Evolutionary conservation across 2,797 vertebrate genomes (phyloP), one percentile per base, ranked within the genome.

Genomic region (Sebastes diploproa): DNA sequence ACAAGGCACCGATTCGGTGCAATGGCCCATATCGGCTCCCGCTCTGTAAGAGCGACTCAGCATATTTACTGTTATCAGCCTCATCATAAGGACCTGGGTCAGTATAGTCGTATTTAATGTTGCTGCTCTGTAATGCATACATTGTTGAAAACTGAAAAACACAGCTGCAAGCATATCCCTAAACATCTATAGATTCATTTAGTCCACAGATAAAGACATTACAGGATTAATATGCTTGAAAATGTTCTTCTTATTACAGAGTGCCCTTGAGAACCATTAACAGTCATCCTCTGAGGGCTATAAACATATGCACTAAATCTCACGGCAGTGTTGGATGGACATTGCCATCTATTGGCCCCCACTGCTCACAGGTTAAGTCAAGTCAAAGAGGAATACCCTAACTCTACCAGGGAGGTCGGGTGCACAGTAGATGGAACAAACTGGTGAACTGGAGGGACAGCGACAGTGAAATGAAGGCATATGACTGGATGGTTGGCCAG

Each of bases 261-360:
- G 14, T 20, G 46, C 46, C 46, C 46, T 50, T 50, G 46, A 50
- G 46, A 54, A 54, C 0, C 50, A 54, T 54, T n/a, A 54, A 11
- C 50, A 54, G 20, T 22, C 50, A n/a, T 54, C 50, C 20, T 54
- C 50, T 54, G 50, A 54, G 46, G 46, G 46, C 46, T 50, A 50
- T 50, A 50, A 20, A 50, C 46, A 50, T 50, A 50, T 18, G 46
- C 46, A 50, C 46, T 50, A 50, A 50, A 50, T 18, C 18, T 50
- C 46, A 50, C 7, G 18, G 7, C 46, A 50, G 50, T 22, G 4
- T n/a, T 54, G 20, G 50, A 54, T 54, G 9, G 50, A 20, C 82
- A 88, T 81, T 85, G 82, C 88, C 89, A 88, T 83, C 83, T 88
- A 86, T 86, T 86, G 83, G 86, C 54, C 62, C 9, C 9, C 23